Percentiles rank a stretch among this genome's conserved stretches.
These are phyloP conservation scores for Archips crataeganus DNA, from an alignment of 2,888 invertebrate species.

Conservation along the genomic window DNA sequence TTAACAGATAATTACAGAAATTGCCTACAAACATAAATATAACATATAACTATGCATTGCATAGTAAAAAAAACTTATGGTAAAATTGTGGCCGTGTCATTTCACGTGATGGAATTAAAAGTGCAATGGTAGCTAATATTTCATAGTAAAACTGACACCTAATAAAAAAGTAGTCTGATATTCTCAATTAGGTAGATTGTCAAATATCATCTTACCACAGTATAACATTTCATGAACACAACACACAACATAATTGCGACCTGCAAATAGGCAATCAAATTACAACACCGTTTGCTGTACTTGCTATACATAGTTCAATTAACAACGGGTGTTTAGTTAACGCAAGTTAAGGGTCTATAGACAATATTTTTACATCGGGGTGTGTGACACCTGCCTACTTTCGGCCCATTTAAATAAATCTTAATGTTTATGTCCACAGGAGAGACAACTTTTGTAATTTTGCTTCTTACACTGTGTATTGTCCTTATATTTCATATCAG, in stretches of 20 bases:
- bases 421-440: no score
- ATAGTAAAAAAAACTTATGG: no score
- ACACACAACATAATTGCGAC: neutral
- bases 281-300: neutral
- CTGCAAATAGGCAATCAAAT: neutral
- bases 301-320: neutral
- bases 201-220: neutral
- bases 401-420: no score
- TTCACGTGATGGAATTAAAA: neutral
- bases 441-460: no score
- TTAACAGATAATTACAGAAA: no score
- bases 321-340: neutral
- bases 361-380: no score
- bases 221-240: neutral
- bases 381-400: no score
- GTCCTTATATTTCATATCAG: no score
- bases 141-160: neutral
- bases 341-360: no score
- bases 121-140: constrained; percentile 3
- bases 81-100: neutral
- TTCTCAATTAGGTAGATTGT: neutral
- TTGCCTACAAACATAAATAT: no score
- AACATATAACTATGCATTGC: no score
- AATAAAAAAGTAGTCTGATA: neutral
- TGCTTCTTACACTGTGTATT: no score